These are phyloP conservation scores for Drosophila yakuba DNA, from an alignment of 1,140 invertebrate species.

Conservation along the genomic window DNA sequence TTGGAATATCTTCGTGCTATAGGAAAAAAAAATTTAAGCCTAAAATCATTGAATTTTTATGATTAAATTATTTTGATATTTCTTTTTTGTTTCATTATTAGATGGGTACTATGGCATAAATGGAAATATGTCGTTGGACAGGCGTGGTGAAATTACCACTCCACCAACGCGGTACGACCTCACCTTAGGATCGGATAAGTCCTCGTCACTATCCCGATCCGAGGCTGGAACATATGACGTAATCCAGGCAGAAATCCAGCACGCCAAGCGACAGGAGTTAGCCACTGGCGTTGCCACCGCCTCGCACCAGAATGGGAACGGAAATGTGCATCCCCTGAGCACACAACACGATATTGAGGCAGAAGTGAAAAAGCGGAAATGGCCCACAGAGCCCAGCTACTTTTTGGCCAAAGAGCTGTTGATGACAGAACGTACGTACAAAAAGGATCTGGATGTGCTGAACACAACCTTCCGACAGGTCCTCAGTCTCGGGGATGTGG, in stretches of 20 bases:
- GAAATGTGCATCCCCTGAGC: constrained; percentile 16
- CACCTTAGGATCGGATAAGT: constrained; percentile 82
- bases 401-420: constrained; percentile 97
- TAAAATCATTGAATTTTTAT: constrained; percentile 10
- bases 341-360: constrained; percentile 58
- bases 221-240: constrained; percentile 84
- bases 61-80: constrained; percentile 20
- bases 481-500: constrained; percentile 84
- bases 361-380: constrained; percentile 85
- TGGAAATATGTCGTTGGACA: constrained; percentile 84
- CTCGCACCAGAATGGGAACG: constrained; percentile 59
- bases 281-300: constrained; percentile 69
- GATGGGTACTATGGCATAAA: constrained; percentile 84
- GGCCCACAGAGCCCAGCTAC: constrained; percentile 93
- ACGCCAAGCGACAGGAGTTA: constrained; percentile 76
- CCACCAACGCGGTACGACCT: constrained; percentile 78
- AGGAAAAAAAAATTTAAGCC: too few relatives aligned
- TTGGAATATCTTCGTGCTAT: too few relatives aligned
- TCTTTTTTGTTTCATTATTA: constrained; percentile 17
- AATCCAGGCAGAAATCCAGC: constrained; percentile 81
- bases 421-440: constrained; percentile 98
- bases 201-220: constrained; percentile 81
- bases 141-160: constrained; percentile 75
- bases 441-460: constrained; percentile 96
- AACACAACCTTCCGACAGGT: constrained; percentile 91